Base-by-base conservation (phyloP, 2,113 vertebrate genomes). In the Grammomys dolichurus region DNA sequence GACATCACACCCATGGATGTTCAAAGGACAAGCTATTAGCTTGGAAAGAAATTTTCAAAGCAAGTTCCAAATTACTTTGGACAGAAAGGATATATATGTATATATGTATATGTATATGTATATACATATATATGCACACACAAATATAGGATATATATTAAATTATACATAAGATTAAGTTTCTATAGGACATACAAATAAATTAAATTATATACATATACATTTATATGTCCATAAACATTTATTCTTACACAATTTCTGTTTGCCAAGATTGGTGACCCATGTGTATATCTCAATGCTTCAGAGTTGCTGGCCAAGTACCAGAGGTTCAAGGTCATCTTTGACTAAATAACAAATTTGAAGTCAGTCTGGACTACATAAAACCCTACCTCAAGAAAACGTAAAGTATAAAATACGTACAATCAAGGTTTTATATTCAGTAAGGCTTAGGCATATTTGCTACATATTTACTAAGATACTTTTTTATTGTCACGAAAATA, bases 381-480 rank as follows among this genome's bases (percentile, higher is more conserved):
- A 87, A 70, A 20, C 3, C 22, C 13, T 40, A n/a, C 7, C 2
- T 40, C 48, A 88, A 51, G 43, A 16, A 72, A 31, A 19, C 16
- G 54, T n/a, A 70, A 54, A 28, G 13, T 11, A 56, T 24, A 26
- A 56, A 40, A 40, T 54, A 70, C 6, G 51, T 69, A 87, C 22
- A 51, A 3, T n/a, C 46, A 28, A 87, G 7, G 36, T 73, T 87
- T 72, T 40, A 28, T 17, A 56, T 75, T 95, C 65, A 75, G 67
- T 63, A 51, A 40, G 28, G 60, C 3, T 31, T 81, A 31, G 60
- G 19, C 33, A 88, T 51, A 31, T 89, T 93, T 33, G 51, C 43
- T 19, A 65, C 43, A 33, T 81, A 93, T 70, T 93, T 96, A 20
- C 48, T 90, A 93, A 96, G 56, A 86, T 90, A 72, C 26, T 82